phyloP scores from a whole-genome alignment of 2,888 invertebrate genomes.

The Hydriomena furcata region DNA sequence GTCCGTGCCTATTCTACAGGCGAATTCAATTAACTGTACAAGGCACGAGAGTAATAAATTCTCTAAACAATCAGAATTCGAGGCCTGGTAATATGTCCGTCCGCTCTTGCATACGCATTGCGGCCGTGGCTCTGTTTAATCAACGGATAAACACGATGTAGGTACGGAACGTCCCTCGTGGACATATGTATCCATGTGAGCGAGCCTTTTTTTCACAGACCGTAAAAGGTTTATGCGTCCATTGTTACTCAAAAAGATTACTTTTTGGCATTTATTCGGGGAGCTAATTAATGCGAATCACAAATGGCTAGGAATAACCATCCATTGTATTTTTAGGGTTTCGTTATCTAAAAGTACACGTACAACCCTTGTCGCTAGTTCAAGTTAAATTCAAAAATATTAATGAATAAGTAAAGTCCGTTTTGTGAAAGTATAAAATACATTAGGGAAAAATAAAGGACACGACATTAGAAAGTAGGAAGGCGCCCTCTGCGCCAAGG shows the following conservation, averaged over 20 bases:
- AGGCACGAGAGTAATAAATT: constrained; percentile 82
- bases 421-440: constrained; percentile 31
- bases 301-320: constrained; percentile 49
- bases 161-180: constrained; percentile 53
- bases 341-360: neutral
- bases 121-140: constrained; percentile 78
- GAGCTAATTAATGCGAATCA: constrained; percentile 66
- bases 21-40: constrained; percentile 83
- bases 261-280: constrained; percentile 62
- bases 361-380: neutral
- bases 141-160: constrained; percentile 77
- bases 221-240: constrained; percentile 66
- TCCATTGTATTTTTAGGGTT: constrained; percentile 33
- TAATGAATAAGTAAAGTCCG: constrained; percentile 21
- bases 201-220: constrained; percentile 46
- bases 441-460: constrained; percentile 37
- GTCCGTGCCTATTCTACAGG: constrained; percentile 77
- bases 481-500: constrained; percentile 35
- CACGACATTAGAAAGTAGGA: constrained; percentile 35
- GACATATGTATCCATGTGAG: constrained; percentile 62
- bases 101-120: constrained; percentile 79
- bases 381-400: neutral
- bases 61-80: constrained; percentile 84
- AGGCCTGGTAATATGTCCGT: constrained; percentile 81
- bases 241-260: constrained; percentile 62